Percentiles rank a stretch among this genome's conserved stretches.
These are phyloP conservation scores for Myrmophylax atrothorax DNA, from an alignment of 2,113 vertebrate genomes.

Conservation along the genomic window DNA sequence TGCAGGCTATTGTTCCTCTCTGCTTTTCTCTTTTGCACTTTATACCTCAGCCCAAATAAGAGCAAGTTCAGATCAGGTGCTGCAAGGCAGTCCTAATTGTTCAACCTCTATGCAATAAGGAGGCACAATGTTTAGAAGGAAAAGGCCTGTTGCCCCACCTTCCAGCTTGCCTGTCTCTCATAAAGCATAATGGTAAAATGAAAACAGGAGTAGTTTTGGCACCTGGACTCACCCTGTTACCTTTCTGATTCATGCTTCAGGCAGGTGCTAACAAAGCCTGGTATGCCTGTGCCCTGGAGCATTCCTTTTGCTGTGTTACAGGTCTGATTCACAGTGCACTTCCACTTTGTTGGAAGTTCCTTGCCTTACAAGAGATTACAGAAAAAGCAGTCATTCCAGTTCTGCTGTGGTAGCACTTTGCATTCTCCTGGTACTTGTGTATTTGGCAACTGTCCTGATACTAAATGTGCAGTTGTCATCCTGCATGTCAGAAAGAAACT, in stretches of 20 bases:
- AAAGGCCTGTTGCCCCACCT: not conserved
- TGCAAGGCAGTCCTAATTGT: not conserved
- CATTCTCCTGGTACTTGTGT: not conserved
- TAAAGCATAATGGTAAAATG: not conserved
- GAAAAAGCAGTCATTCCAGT: not conserved
- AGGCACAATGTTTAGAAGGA: not conserved
- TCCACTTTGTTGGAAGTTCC: not conserved
- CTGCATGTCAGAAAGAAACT: not conserved
- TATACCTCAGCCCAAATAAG: not conserved
- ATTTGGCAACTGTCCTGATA: not conserved
- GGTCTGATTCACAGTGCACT: not conserved
- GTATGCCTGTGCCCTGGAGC: not conserved
- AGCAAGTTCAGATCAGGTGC: not conserved
- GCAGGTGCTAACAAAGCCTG: not conserved
- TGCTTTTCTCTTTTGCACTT: not conserved
- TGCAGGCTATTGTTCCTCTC: not conserved
- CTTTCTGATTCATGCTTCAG: not conserved
- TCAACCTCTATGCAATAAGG: accelerated
- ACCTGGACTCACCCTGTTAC: not conserved
- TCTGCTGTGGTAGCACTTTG: not conserved
- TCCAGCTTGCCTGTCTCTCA: not conserved
- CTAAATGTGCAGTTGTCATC: not conserved
- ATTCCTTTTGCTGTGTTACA: not conserved
- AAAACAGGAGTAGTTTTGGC: not conserved
- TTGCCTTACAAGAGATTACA: not conserved